These are phyloP conservation scores for Sturmia bella DNA, from an alignment of 2,888 invertebrate genomes.

Conservation along the genomic window DNA sequence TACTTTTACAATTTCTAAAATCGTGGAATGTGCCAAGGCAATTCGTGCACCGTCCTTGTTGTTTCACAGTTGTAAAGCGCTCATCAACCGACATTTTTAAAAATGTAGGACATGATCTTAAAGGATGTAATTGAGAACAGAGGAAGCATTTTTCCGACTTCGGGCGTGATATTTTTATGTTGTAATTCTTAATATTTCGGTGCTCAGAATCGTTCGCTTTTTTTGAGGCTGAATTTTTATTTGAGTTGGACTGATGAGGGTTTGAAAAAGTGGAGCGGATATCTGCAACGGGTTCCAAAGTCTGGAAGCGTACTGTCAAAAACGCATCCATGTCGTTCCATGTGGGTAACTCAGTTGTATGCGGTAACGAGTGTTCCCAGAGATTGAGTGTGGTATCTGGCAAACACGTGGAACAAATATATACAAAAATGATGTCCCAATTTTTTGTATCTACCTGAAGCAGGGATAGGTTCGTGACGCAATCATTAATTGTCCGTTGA, in stretches of 20 bases:
- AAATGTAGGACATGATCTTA: background rate
- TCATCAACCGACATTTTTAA: no score
- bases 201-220: background rate
- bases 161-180: no score
- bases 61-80: no score
- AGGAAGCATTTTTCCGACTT: background rate
- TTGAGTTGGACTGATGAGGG: background rate
- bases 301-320: background rate
- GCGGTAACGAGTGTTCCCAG: slow-evolving; percentile 17
- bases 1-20: background rate
- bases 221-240: background rate
- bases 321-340: slow-evolving; percentile 17
- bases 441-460: background rate
- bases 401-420: slow-evolving; percentile 10
- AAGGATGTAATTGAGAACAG: background rate
- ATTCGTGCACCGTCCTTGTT: no score
- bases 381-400: slow-evolving; percentile 2
- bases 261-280: background rate
- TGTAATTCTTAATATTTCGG: no score
- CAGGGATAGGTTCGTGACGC: background rate
- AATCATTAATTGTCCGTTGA: background rate
- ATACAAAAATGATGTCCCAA: slow-evolving; percentile 23
- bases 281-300: no score
- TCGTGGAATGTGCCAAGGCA: background rate
- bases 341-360: background rate